Conservation (phyloP, 2,888 invertebrate genomes). For the Ceramica pisi region DNA sequence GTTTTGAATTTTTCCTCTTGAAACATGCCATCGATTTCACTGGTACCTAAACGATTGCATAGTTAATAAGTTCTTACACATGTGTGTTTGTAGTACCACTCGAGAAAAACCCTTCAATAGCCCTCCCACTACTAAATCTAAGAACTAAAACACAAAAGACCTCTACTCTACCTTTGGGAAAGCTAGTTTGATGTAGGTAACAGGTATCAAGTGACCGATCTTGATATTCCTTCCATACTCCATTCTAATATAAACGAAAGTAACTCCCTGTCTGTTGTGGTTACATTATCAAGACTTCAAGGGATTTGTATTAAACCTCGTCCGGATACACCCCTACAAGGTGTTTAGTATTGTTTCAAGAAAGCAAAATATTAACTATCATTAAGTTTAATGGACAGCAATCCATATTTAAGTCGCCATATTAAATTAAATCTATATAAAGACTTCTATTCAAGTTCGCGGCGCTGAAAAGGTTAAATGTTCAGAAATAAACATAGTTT, state of each 20-base stretch:
- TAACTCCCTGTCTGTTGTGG: not conserved
- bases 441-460: no score
- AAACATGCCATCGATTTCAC: no score
- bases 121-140: no score
- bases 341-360: no score
- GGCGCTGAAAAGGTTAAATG: no score
- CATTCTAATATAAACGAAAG: not conserved
- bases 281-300: not conserved
- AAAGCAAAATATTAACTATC: conserved; percentile 2
- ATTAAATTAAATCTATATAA: no score
- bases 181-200: conserved; percentile 18
- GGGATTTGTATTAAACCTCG: not conserved
- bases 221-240: conserved; percentile 9
- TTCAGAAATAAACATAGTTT: conserved; percentile 20
- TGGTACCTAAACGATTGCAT: no score
- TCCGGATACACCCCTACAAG: no score
- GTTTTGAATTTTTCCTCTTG: no score
- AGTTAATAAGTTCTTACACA: no score
- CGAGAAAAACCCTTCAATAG: not conserved
- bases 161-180: conserved; percentile 29
- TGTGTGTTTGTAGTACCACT: no score
- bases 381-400: conserved; percentile 36
- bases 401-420: conserved; percentile 10
- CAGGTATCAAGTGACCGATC: conserved; percentile 24
- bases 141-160: not conserved